Percentiles rank a stretch among this genome's conserved stretches.
Conservation (phyloP, 2,113 vertebrate species). For the Sialia sialis region DNA sequence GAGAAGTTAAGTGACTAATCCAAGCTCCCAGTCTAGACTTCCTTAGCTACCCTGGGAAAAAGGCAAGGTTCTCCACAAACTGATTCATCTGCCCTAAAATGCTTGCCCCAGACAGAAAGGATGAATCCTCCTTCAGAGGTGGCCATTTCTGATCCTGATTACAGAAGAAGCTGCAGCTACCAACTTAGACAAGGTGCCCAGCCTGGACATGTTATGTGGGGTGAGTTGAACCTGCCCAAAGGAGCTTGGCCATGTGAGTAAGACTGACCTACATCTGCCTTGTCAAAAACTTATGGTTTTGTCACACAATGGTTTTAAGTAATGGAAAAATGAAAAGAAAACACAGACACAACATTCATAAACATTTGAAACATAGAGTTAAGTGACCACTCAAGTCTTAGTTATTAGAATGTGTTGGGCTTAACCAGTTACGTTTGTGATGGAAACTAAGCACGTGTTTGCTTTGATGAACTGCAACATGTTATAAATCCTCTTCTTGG, state of each 20-base stretch:
- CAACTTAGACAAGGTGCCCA: not conserved
- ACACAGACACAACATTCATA: not conserved
- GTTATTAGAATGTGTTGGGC: not conserved
- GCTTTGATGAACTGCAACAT: not conserved
- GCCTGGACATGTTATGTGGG: not conserved
- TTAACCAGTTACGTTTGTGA: not conserved
- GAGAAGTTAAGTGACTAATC: conserved; percentile 25
- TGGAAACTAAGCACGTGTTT: not conserved
- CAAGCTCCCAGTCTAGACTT: conserved; percentile 48
- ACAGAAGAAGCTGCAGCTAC: not conserved
- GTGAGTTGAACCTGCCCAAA: not conserved
- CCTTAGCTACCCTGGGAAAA: conserved; percentile 24
- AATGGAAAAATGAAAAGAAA: not conserved
- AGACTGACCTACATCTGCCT: not conserved
- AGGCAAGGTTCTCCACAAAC: not conserved
- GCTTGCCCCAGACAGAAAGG: not conserved
- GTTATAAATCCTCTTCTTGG: not conserved
- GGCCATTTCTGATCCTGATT: not conserved
- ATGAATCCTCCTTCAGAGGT: not conserved
- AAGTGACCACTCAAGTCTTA: not conserved
- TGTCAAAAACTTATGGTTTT: not conserved
- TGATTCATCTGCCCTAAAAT: conserved; percentile 40
- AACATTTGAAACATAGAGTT: not conserved
- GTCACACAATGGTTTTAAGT: not conserved
- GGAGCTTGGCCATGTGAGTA: not conserved